These are phyloP conservation scores for Caenorhabditis sulstoni DNA, from an alignment of 2,888 invertebrate species.

Conservation along the genomic window DNA sequence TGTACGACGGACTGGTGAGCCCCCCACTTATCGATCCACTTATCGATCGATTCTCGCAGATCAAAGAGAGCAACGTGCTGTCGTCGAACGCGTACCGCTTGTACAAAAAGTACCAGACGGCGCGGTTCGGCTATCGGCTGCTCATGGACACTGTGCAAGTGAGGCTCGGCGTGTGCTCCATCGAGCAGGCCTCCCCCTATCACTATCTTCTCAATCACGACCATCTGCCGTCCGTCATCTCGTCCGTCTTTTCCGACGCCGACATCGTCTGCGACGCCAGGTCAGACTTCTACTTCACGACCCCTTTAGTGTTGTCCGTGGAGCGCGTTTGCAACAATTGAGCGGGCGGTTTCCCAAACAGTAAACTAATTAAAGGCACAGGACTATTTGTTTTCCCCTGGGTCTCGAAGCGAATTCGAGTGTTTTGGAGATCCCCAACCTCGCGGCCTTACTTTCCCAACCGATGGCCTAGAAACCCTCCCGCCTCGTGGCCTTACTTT, in stretches of 20 bases:
- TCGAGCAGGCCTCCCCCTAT: conserved; percentile 38
- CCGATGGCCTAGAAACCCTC: too few species aligned
- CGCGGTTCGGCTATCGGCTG: conserved; percentile 35
- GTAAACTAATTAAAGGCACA: too few species aligned
- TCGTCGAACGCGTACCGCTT: conserved; percentile 23
- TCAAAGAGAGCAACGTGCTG: conserved; percentile 24
- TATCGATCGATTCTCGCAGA: conserved; percentile 14
- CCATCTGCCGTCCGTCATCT: conserved; percentile 33
- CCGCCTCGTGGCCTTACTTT: too few species aligned
- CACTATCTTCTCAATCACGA: conserved; percentile 46
- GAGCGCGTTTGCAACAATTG: too few species aligned
- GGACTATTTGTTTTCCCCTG: too few species aligned
- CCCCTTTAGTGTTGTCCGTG: too few species aligned
- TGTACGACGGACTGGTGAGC: conserved; percentile 42
- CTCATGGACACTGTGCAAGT: conserved; percentile 2
- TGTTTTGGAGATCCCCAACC: too few species aligned
- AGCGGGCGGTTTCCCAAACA: too few species aligned
- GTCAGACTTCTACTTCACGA: background rate
- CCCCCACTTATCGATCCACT: background rate
- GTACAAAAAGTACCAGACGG: conserved; percentile 31
- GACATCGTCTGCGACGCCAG: conserved; percentile 47
- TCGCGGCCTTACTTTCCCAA: too few species aligned
- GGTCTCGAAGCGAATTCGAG: too few species aligned
- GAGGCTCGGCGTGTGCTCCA: conserved; percentile 6
- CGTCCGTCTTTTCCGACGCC: conserved; percentile 43